Evolutionary conservation across 64 coral and sea anemone species (phyloP), one percentile per base, ranked within the genome.

Genomic region (Pocillopora damicornis): DNA sequence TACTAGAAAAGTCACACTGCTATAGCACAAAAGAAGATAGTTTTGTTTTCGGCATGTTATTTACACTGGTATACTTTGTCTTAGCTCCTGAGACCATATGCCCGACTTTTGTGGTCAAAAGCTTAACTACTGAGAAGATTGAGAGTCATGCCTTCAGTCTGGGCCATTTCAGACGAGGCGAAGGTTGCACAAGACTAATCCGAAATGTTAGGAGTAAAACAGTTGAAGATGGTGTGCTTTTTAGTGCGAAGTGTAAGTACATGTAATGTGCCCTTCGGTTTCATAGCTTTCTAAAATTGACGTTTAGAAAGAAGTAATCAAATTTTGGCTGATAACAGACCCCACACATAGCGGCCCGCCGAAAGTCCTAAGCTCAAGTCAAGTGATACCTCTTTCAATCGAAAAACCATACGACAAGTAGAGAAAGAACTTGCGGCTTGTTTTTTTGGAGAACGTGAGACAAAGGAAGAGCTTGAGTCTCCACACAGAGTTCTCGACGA

Each of bases 91-190:
- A 20, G 13, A 20, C 38, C 16, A 73, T 72, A 20, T 72, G 64
- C 23, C 63, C 37, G 72, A 71, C 20, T 72, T 0, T 71, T 26
- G 5, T 85, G 13, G 38, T 42, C 2, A 58, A 56, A 72, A 9
- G 30, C 15, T 71, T 85, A 72, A 58, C 81, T 1, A 37, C 18
- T 45, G 37, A 71, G 64, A 38, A 26, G n/a, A 85, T 85, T 58
- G 61, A 85, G n/a, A 58, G 38, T 22, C 64, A 72, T 85, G 81
- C 81, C 15, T 68, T 58, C 35, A 85, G 81, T 73, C 14, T 37
- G 71, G 81, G 81, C 5, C 81, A 73, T 85, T 85, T 85, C 5
- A 85, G 22, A 72, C 81, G 81, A 56, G 81, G 81, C 4, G 64
- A 85, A 68, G 81, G 61, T 11, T 85, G 64, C 6, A 66, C 15